phyloP scores from a whole-genome alignment of 2,888 invertebrate genomes.

The Mesorhabditis belari region DNA sequence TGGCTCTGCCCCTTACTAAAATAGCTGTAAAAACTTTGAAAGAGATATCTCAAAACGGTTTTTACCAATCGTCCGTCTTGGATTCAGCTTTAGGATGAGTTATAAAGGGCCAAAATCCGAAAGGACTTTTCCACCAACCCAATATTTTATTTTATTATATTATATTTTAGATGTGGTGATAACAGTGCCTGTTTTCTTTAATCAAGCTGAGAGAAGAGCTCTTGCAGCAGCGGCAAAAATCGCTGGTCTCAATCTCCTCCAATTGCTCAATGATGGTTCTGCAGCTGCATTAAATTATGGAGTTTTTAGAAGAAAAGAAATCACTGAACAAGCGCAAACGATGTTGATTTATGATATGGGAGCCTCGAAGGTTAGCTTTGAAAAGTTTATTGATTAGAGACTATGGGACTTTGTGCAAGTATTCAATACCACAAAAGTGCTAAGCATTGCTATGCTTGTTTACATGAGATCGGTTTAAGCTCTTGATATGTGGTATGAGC shows the following conservation, averaged over 20 bases:
- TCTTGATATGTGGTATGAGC: too few relatives aligned
- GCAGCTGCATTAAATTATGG: constrained; percentile 96
- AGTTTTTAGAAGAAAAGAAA: constrained; percentile 78
- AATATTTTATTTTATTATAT: too few relatives aligned
- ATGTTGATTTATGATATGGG: constrained; percentile 98
- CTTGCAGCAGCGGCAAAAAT: constrained; percentile 78
- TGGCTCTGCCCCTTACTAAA: too few relatives aligned
- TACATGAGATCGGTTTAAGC: too few relatives aligned
- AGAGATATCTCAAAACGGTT: too few relatives aligned
- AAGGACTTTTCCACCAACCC: too few relatives aligned
- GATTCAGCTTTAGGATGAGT: too few relatives aligned
- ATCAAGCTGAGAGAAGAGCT: constrained; percentile 85
- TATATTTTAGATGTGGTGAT: constrained; percentile 82
- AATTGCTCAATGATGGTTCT: constrained; percentile 85
- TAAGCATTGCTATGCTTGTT: too few relatives aligned
- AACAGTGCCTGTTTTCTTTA: constrained; percentile 90
- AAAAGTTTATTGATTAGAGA: constrained; percentile 3
- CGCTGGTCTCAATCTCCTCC: constrained; percentile 73
- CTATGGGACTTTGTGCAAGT: not conserved
- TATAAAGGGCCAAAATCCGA: too few relatives aligned
- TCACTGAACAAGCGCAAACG: constrained; percentile 26
- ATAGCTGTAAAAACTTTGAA: too few relatives aligned
- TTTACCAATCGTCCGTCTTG: too few relatives aligned
- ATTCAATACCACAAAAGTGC: too few relatives aligned
- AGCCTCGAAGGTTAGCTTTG: constrained; percentile 65